Percentiles rank a stretch among this genome's conserved stretches.
phyloP scores from a whole-genome alignment of 1,140 invertebrate genomes.

The Drosophila quadrilineata region DNA sequence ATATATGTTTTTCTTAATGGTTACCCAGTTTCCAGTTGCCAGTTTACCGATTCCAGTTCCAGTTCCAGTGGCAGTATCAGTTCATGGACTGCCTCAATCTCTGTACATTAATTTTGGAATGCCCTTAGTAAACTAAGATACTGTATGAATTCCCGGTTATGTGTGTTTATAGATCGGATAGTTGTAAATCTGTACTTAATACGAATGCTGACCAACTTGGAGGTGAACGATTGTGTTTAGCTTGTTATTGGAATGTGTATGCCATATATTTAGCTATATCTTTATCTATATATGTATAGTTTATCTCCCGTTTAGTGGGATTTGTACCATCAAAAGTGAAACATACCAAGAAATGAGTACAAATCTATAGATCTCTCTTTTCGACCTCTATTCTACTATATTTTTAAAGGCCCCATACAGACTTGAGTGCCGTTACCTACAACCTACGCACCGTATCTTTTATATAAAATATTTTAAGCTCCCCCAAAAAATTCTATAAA shows the following conservation, averaged over 20 bases:
- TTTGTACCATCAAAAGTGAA: constrained; percentile 37
- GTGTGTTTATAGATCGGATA: constrained; percentile 16
- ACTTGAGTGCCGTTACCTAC: constrained; percentile 44
- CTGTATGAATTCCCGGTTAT: constrained; percentile 39
- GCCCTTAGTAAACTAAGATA: constrained; percentile 29
- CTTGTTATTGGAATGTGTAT: constrained; percentile 72
- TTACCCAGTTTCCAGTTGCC: constrained; percentile 64
- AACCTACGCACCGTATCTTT: no score
- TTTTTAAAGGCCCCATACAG: constrained; percentile 45
- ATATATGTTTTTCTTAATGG: constrained; percentile 47
- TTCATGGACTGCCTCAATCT: constrained; percentile 39
- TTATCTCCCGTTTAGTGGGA: constrained; percentile 24
- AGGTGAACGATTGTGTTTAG: constrained; percentile 48
- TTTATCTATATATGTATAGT: constrained; percentile 15
- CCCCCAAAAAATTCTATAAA: no score
- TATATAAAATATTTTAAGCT: no score
- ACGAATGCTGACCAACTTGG: constrained; percentile 38
- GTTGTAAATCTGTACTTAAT: constrained; percentile 51
- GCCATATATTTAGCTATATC: constrained; percentile 39
- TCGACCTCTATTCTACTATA: constrained; percentile 19
- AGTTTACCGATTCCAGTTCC: constrained; percentile 27
- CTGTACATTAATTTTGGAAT: constrained; percentile 37
- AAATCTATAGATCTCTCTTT: constrained; percentile 24
- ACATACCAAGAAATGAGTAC: constrained; percentile 19
- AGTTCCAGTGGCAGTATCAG: constrained; percentile 34